Evolutionary conservation across 53 echinoderm and acorn worm species (phyloP).

Genomic region (Echinarachnius parma): DNA sequence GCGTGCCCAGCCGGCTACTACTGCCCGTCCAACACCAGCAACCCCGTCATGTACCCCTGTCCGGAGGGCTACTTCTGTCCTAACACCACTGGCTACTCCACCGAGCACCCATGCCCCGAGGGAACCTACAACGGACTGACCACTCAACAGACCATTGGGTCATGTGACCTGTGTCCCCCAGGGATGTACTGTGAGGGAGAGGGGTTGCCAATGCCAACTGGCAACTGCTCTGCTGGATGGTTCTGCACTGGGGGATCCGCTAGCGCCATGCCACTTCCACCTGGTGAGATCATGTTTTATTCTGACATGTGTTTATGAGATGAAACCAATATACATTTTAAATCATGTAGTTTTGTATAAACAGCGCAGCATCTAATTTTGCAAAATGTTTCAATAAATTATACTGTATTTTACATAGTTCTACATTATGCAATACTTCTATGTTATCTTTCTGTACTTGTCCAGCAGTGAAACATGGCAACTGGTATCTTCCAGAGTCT

Average conservation of each 20-base stretch:
- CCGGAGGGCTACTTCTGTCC: slow-evolving; percentile 88
- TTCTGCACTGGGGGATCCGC: slow-evolving; percentile 88
- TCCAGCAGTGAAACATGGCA: too few species aligned
- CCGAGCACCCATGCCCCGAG: slow-evolving; percentile 81
- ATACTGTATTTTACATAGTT: too few species aligned
- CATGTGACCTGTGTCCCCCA: slow-evolving; percentile 95
- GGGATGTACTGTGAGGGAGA: slow-evolving; percentile 95
- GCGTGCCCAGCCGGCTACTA: slow-evolving; percentile 73
- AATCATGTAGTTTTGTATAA: too few species aligned
- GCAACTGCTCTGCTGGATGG: slow-evolving; percentile 96
- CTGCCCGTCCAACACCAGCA: slow-evolving; percentile 93
- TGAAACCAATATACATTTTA: too few species aligned
- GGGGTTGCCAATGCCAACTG: slow-evolving; percentile 78
- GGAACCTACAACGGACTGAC: slow-evolving; percentile 85
- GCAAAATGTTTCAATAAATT: too few species aligned
- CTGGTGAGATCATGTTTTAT: too few species aligned
- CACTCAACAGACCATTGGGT: slow-evolving; percentile 77
- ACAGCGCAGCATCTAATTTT: too few species aligned
- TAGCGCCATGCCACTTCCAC: slow-evolving; percentile 66
- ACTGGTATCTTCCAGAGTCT: too few species aligned
- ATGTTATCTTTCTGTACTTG: too few species aligned
- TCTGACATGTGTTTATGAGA: too few species aligned
- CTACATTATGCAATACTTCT: too few species aligned
- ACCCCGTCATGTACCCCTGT: slow-evolving; percentile 83
- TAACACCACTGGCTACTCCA: slow-evolving; percentile 61